These are phyloP conservation scores for Drosophila burlai DNA, from an alignment of 1,140 invertebrate genomes.

Conservation along the genomic window DNA sequence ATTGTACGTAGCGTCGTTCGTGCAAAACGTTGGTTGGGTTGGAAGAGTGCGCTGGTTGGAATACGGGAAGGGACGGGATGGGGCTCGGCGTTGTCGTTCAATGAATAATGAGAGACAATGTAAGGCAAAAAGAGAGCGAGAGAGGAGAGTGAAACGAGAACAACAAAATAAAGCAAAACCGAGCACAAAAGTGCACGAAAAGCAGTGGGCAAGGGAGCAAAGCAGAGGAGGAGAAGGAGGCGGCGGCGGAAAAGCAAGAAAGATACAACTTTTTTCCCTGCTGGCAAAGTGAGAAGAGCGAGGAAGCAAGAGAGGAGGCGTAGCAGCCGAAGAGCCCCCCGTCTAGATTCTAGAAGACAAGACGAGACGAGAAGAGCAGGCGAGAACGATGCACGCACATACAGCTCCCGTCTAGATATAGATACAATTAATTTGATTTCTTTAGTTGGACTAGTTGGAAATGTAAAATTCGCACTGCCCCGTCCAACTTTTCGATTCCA, in stretches of 20 bases:
- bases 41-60: conserved; percentile 13
- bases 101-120: conserved; percentile 82
- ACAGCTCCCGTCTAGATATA: conserved; percentile 55
- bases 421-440: conserved; percentile 79
- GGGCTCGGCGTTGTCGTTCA: conserved; percentile 63
- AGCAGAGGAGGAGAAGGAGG: conserved; percentile 37
- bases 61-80: conserved; percentile 22
- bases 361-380: conserved; percentile 49
- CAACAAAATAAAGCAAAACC: conserved; percentile 77
- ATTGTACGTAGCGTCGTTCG: conserved; percentile 75
- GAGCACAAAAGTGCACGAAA: conserved; percentile 77
- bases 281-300: conserved; percentile 50
- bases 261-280: conserved; percentile 71
- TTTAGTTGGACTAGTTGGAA: conserved; percentile 57
- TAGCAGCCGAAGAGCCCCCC: conserved; percentile 41
- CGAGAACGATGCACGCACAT: conserved; percentile 61
- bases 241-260: conserved; percentile 51
- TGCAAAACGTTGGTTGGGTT: conserved; percentile 63
- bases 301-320: conserved; percentile 23
- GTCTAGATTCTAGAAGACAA: conserved; percentile 73
- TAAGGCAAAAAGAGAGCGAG: conserved; percentile 55
- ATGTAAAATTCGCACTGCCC: conserved; percentile 45
- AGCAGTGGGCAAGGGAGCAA: conserved; percentile 55
- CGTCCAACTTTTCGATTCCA: neutral
- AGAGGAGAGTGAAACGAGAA: conserved; percentile 58